These are phyloP conservation scores for Fulica atra DNA, from an alignment of 2,113 vertebrate genomes.

Conservation along the genomic window DNA sequence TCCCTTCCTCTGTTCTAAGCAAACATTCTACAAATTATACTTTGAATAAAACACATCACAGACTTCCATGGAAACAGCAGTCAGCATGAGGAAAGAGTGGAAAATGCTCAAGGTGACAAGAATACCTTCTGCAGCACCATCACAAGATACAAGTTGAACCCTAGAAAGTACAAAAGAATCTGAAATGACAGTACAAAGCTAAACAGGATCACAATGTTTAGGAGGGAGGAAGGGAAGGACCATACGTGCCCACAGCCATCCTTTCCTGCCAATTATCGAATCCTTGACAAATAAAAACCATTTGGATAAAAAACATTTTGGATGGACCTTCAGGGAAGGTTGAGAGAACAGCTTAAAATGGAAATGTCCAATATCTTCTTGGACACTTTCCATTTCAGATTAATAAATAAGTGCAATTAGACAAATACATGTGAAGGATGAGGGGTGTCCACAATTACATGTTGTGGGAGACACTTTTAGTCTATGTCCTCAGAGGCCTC, in stretches of 20 bases:
- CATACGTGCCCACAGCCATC: not conserved
- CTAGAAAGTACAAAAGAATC: not conserved
- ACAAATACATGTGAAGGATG: not conserved
- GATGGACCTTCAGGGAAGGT: not conserved
- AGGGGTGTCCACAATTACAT: not conserved
- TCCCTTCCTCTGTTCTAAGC: constrained; percentile 27
- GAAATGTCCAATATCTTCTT: not conserved
- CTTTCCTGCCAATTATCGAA: constrained; percentile 2
- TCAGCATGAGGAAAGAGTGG: not conserved
- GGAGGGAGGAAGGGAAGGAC: not conserved
- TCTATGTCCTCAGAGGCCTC: not conserved
- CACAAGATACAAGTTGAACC: not conserved
- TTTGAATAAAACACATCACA: constrained; percentile 42
- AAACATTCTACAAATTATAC: constrained; percentile 35
- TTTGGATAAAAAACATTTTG: not conserved
- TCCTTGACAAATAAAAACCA: constrained; percentile 20
- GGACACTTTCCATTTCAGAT: not conserved
- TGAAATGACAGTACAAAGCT: not conserved
- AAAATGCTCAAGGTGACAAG: constrained; percentile 26
- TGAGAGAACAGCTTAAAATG: not conserved
- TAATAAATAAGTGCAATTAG: constrained; percentile 14
- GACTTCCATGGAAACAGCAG: constrained; percentile 52
- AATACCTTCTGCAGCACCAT: not conserved
- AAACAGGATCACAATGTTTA: not conserved
- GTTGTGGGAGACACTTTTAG: not conserved